These are phyloP conservation scores for Melangyna quadrimaculata DNA, from an alignment of 2,888 invertebrate species.

Conservation along the genomic window DNA sequence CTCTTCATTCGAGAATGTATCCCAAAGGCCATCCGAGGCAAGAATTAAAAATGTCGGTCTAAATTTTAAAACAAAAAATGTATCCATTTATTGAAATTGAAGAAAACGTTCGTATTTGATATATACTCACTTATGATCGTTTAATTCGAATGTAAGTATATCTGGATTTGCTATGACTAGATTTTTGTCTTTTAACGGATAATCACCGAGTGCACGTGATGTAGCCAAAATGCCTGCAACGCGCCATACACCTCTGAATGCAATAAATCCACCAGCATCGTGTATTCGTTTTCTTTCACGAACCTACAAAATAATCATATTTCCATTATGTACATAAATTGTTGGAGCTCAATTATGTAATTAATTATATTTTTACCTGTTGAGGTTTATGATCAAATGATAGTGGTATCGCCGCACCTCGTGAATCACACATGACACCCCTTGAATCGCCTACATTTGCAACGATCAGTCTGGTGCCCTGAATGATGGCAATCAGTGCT, in stretches of 20 bases:
- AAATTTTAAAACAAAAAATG: constrained; percentile 24
- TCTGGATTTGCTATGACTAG: constrained; percentile 98
- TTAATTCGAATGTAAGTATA: constrained; percentile 93
- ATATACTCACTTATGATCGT: constrained; percentile 85
- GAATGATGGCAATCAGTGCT: constrained; percentile 93
- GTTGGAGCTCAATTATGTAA: background rate
- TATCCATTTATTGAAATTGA: background rate
- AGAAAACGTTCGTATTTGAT: background rate
- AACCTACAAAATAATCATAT: constrained; percentile 83
- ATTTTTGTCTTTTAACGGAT: constrained; percentile 95
- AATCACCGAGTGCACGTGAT: constrained; percentile 96
- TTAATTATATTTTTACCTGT: constrained; percentile 84
- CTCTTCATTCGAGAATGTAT: constrained; percentile 96
- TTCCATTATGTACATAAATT: background rate
- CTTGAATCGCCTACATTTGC: constrained; percentile 98
- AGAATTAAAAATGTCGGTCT: constrained; percentile 93
- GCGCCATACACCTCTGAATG: constrained; percentile 97
- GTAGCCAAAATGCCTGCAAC: constrained; percentile 97
- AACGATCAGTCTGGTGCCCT: constrained; percentile 91
- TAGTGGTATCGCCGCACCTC: constrained; percentile 93
- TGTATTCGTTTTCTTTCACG: constrained; percentile 95
- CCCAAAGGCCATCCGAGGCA: constrained; percentile 98
- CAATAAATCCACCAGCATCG: constrained; percentile 96
- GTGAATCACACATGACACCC: constrained; percentile 96
- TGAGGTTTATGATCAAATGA: constrained; percentile 99